Evolutionary conservation across 2,113 vertebrate species (phyloP).

Genomic region (Hyaena hyaena): DNA sequence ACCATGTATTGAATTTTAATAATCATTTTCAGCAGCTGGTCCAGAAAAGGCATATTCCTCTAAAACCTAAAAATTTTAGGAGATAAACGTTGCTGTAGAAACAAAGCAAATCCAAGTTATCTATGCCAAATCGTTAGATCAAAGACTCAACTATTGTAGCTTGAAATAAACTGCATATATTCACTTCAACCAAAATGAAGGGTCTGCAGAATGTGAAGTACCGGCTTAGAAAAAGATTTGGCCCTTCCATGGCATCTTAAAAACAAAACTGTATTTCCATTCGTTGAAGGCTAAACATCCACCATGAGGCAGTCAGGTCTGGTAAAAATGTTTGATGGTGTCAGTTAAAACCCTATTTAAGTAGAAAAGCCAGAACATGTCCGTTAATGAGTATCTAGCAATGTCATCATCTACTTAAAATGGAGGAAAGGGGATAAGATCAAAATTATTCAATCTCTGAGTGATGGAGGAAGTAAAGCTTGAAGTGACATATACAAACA

Average conservation of each 20-base stretch:
- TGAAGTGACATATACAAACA: slow-evolving; percentile 46
- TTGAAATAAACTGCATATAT: not conserved
- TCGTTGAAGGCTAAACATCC: not conserved
- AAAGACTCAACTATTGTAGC: not conserved
- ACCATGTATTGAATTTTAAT: slow-evolving; percentile 28
- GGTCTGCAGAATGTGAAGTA: not conserved
- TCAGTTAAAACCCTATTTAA: slow-evolving; percentile 63
- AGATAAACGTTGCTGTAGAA: slow-evolving; percentile 8
- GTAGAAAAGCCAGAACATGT: slow-evolving; percentile 55
- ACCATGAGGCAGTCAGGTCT: not conserved
- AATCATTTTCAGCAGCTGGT: slow-evolving; percentile 7
- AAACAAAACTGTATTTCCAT: slow-evolving; percentile 33
- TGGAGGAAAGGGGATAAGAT: slow-evolving; percentile 59
- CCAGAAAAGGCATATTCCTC: not conserved
- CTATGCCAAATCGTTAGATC: not conserved
- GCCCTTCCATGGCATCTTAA: not conserved
- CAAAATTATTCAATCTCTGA: slow-evolving; percentile 63
- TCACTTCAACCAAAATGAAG: not conserved
- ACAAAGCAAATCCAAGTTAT: slow-evolving; percentile 50
- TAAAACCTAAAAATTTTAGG: slow-evolving; percentile 18
- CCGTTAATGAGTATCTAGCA: slow-evolving; percentile 67
- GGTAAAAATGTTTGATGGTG: slow-evolving; percentile 46
- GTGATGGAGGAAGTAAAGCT: slow-evolving; percentile 60
- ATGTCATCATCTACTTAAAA: slow-evolving; percentile 60
- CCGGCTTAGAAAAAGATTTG: slow-evolving; percentile 34